Base-by-base conservation (phyloP, 2,113 vertebrate species). In the Hystrix brachyura region DNA sequence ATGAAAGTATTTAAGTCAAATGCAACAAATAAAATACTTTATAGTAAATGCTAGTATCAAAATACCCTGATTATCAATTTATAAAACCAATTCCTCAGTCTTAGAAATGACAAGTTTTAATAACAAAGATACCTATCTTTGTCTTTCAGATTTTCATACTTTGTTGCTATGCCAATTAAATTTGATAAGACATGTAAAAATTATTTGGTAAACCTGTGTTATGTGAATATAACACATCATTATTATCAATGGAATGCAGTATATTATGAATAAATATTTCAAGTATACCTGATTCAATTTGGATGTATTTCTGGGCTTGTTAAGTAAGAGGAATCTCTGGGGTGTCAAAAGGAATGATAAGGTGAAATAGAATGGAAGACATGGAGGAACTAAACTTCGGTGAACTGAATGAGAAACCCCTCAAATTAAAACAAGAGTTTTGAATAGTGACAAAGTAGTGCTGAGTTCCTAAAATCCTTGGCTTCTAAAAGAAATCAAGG, bases 61-160 rank as follows among this genome's bases (percentile, higher is more conserved):
- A 90, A 67, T 64, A 91, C 60, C 32, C 64, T 94, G 71, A 91
- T 71, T 72, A 64, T 38, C 78, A n/a, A 53, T 72, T 92, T 88
- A 87, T 38, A 81, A 81, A 64, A 23, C 53, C 17, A 65, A 64
- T 59, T 76, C 15, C 62, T 83, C 67, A 95, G 78, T 96, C 83
- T 94, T 43, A 25, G 55, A 81, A 95, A 96, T 82, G 46, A 91
- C 11, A 79, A 64, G 19, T 64, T 91, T 81, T 64, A 96, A 95
- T 32, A 76, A 85, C 29, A 96, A 87, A 78, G 19, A 91, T 85
- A 32, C 2, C 25, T 74, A 71, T 13, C 27, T 83, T 94, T 80
- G 46, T 79, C 74, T 92, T 88, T 62, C 74, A 86, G 51, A 48
- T 29, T 81, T 84, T 62, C 64, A 67, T 80, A 82, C 25, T 87